Evolutionary conservation across 2,888 invertebrate species (phyloP), one percentile per base, ranked within the genome.

Genomic region (Noctua fimbriata): DNA sequence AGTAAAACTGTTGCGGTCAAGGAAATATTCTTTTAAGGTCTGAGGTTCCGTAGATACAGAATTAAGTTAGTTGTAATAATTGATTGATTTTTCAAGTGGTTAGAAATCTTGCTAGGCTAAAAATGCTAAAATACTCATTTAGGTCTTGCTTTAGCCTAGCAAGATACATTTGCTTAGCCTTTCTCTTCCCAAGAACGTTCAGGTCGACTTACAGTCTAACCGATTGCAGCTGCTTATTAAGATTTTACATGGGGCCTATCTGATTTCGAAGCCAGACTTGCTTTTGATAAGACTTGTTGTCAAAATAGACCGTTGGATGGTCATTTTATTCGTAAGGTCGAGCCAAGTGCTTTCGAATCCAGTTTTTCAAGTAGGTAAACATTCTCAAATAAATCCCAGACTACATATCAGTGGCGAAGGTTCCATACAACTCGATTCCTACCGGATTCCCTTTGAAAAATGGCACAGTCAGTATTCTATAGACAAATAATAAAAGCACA

Each of bases 31-130:
- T 0, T 32, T 63, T 21, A 12, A 65, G 0, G 0, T 0, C 16
- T 1, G 5, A 24, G 81, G 84, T 85, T 84, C 85, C n/a, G 72
- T 72, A 72, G 63, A 32, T 10, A 65, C 32, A 36, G 21, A 65
- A 65, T 65, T 4, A 32, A 18, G 18, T 21, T 10, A 18, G 28
- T 28, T 60, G 16, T 6, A 60, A 28, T 41, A 41, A 41, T 41
- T 41, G 7, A 47, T 55, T 55, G 24, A 55, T n/a, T 14, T 58
- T 58, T 58, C 5, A n/a, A 58, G n/a, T 12, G 4, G 58, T 55
- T 55, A 24, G 10, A 55, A 55, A 58, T 58, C 12, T 58, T 58
- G n/a, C n/a, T 24, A 24, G 52, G 21, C 21, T 21, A 7, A 52
- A 52, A 52, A 52, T 18, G 49, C 7, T 21, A 1, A 52, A 52